phyloP scores from a whole-genome alignment of 2,113 vertebrate genomes.

The Lethenteron camtschaticum region DNA sequence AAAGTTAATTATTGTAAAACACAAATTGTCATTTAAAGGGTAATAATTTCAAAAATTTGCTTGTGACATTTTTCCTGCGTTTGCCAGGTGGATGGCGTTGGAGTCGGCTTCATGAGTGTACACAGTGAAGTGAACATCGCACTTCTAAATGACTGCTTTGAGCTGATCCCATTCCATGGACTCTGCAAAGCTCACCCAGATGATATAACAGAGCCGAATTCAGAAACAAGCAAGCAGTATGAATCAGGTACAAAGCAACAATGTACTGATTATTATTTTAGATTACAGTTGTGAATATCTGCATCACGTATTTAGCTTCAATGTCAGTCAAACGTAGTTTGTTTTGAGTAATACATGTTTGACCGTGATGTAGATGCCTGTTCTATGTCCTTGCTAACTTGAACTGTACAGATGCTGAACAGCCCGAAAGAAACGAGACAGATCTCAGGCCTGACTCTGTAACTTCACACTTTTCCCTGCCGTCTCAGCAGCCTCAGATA shows the following conservation, averaged over 20 bases:
- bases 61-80: slow-evolving; percentile 8
- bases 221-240: background rate
- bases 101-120: slow-evolving; percentile 47
- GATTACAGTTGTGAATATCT: no score
- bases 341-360: no score
- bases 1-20: background rate
- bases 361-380: no score
- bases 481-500: no score
- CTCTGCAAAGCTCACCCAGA: slow-evolving; percentile 26
- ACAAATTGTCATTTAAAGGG: background rate
- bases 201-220: slow-evolving; percentile 13
- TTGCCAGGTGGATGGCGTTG: slow-evolving; percentile 31
- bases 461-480: no score
- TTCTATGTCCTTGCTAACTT: no score
- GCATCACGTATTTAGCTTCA: no score
- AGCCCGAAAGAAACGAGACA: no score
- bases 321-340: no score
- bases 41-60: background rate
- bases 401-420: no score
- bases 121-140: slow-evolving; percentile 28
- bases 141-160: slow-evolving; percentile 33
- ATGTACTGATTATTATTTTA: no score
- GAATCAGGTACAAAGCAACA: slow-evolving; percentile 6
- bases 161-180: slow-evolving; percentile 35
- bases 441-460: no score